Conservation (phyloP, 92 coral and sea anemone species). For the Isaurus tuberculatus region DNA sequence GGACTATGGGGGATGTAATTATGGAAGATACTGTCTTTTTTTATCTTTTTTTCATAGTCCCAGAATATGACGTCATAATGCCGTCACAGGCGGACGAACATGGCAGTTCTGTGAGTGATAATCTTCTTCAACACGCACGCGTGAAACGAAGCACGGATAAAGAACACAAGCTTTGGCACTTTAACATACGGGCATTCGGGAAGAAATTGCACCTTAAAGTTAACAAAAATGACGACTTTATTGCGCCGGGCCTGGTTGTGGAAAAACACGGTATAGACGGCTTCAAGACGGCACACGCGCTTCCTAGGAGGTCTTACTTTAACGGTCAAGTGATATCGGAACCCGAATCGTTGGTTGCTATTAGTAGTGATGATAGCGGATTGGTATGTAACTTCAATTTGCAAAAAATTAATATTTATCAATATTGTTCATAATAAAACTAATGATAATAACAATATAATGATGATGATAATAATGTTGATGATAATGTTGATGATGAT, state of each 20-base stretch:
- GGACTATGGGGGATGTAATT: no score
- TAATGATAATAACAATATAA: not conserved
- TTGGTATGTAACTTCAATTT: slow-evolving; percentile 70
- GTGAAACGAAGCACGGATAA: slow-evolving; percentile 56
- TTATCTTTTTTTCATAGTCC: slow-evolving; percentile 49
- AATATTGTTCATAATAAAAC: not conserved
- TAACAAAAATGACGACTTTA: slow-evolving; percentile 68
- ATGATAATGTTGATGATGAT: not conserved
- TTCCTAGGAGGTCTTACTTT: slow-evolving; percentile 72
- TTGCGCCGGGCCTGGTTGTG: slow-evolving; percentile 76
- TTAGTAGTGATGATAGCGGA: slow-evolving; percentile 74
- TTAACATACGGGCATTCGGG: slow-evolving; percentile 80
- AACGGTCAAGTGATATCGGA: slow-evolving; percentile 84
- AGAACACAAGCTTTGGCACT: slow-evolving; percentile 44
- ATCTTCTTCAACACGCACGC: slow-evolving; percentile 56
- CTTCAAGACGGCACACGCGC: slow-evolving; percentile 55
- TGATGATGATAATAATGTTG: not conserved
- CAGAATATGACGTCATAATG: slow-evolving; percentile 73
- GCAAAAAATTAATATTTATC: not conserved
- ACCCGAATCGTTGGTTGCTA: slow-evolving; percentile 84
- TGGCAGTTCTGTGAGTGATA: slow-evolving; percentile 55
- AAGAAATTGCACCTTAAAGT: slow-evolving; percentile 74
- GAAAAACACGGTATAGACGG: slow-evolving; percentile 70
- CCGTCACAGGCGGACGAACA: slow-evolving; percentile 71
- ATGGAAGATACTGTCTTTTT: no score